These are phyloP conservation scores for Babylonia areolata DNA, from an alignment of 1,140 invertebrate genomes.

Conservation along the genomic window DNA sequence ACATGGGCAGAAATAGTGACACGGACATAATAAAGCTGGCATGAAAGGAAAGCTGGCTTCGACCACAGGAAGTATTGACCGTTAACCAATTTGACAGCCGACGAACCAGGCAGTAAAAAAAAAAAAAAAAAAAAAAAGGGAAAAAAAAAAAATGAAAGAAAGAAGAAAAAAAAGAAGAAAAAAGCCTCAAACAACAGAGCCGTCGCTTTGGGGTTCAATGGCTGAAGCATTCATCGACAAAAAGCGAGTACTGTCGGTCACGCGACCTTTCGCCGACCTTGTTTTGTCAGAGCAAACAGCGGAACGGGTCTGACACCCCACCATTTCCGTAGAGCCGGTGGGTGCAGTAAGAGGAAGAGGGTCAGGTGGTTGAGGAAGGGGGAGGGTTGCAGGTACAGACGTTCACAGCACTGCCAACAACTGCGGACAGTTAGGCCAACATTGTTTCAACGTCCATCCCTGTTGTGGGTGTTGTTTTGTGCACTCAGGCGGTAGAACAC, in stretches of 20 bases:
- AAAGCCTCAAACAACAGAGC: background rate
- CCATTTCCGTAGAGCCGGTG: background rate
- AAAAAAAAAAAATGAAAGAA: too few species aligned
- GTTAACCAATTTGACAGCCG: too few species aligned
- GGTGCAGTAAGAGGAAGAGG: background rate
- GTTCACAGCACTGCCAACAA: background rate
- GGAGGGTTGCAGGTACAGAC: background rate
- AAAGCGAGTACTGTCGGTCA: background rate
- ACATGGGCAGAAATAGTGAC: too few species aligned
- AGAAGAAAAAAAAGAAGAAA: background rate
- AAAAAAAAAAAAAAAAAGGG: too few species aligned
- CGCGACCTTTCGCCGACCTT: conserved; percentile 6
- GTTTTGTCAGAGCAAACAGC: background rate
- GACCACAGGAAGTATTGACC: too few species aligned
- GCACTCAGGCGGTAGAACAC: background rate
- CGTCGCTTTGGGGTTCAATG: background rate
- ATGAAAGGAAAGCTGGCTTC: too few species aligned
- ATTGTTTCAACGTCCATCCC: conserved; percentile 4
- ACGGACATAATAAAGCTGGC: too few species aligned
- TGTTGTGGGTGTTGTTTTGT: background rate
- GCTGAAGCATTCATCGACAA: background rate
- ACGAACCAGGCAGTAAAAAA: too few species aligned
- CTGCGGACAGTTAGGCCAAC: background rate
- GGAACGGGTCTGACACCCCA: background rate
- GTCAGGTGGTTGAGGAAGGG: background rate